Percentiles rank a stretch among this genome's conserved stretches.
Evolutionary conservation across 2,797 vertebrate species (phyloP).

Genomic region (Myotis pilosus): DNA sequence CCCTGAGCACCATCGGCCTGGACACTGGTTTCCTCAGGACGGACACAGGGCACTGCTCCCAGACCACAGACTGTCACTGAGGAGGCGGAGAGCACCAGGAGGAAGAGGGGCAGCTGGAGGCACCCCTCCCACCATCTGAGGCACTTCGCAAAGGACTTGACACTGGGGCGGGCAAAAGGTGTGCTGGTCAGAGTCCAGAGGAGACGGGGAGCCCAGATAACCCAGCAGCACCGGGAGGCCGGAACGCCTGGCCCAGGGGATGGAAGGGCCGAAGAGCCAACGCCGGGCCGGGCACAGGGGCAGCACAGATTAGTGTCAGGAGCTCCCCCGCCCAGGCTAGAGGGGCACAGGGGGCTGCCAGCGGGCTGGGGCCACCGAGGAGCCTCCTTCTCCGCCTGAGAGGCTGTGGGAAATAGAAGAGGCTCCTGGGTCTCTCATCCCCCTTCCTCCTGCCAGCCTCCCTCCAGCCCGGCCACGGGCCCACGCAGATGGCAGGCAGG

Average conservation of each 20-base stretch:
- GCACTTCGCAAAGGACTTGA: not conserved
- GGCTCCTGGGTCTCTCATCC: not conserved
- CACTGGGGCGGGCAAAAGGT: too few species aligned
- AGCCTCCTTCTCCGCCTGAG: not conserved
- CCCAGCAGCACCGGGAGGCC: too few species aligned
- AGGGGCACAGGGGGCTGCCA: too few species aligned
- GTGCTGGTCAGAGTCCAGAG: not conserved
- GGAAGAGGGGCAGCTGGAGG: not conserved
- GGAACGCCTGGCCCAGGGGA: not conserved
- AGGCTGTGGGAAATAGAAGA: not conserved
- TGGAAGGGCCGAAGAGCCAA: not conserved
- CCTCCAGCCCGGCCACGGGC: not conserved
- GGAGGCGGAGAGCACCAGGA: not conserved
- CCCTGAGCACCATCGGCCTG: fast-evolving
- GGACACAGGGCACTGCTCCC: fast-evolving
- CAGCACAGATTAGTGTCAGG: too few species aligned
- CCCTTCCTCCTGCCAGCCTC: not conserved
- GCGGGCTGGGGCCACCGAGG: not conserved
- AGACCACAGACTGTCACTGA: fast-evolving
- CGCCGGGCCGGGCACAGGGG: not conserved
- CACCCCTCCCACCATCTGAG: not conserved
- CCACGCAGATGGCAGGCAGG: not conserved
- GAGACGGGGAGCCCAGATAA: not conserved
- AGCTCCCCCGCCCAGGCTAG: not conserved
- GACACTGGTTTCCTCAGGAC: too few species aligned